Evolutionary conservation across 2,113 vertebrate genomes (phyloP), one percentile per base, ranked within the genome.

Genomic region (Lagopus muta): DNA sequence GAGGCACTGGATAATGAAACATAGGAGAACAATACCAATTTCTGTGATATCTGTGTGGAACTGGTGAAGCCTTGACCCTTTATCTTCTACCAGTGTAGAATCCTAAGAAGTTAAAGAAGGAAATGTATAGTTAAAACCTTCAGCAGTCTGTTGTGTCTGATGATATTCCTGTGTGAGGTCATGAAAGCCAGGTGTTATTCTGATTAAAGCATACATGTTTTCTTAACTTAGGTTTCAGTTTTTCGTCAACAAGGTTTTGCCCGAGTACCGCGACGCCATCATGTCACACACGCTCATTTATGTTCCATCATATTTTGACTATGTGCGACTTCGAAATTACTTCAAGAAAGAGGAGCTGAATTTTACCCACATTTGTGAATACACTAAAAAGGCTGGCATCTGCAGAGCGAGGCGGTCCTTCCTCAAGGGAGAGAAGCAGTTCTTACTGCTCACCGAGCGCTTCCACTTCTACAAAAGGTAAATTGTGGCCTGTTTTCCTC

Each of bases 391-490:
- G 80, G 97, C 98, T 0, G 98, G 96, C 5, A 95, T 99, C 88
- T 99, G 98, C 88, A 98, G 98, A 67, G 98, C 98, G 7, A 97
- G 99, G 11, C 98, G 99, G 45, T 98, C 98, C 95, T 99, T 99
- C 75, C 98, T 98, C 81, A 98, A 97, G 65, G 99, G 99, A 66
- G 98, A 99, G 47, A 99, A 97, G 78, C 99, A 98, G 89, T 99
- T 99, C 69, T 92, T 99, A 34, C 97, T 99, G 38, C 98, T 99
- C 95, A 99, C 99, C 0, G 99, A 99, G 93, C 99, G 99, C 48
- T 99, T 99, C 97, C 98, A 99, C 96, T 99, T 99, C 90, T 99
- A 99, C 94, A 99, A 99, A 97, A 99, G 99, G 99, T 99, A 77
- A 96, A 52, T 17, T 58, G 54, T 16, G 62, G 18, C 13, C 30